Evolutionary conservation across 2,113 vertebrate genomes (phyloP), one percentile per base, ranked within the genome.

Genomic region (Proterorhinus semilunaris): DNA sequence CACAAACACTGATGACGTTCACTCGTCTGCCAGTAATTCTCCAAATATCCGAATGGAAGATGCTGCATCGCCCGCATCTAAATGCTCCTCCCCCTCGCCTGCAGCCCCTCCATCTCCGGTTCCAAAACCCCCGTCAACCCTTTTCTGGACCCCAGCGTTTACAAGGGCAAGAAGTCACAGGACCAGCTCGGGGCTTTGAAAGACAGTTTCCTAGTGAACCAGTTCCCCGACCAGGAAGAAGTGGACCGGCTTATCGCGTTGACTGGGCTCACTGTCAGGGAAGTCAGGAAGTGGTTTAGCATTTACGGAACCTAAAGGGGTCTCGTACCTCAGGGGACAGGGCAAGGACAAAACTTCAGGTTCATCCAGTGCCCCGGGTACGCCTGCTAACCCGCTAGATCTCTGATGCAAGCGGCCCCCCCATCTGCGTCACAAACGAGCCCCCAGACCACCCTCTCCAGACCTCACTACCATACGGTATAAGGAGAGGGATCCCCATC

Each of bases 211-310:
- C 93, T 88, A 68, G 79, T 82, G 66, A 94, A 89, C 78, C 97
- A 98, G 86, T 99, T 98, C 80, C 98, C 98, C 0, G 94, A 94
- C 68, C 97, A 96, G 82, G 93, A 94, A 0, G 97, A 99, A 82
- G 96, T 99, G 0, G 96, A 97, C 58, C 92, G 95, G 27, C 94
- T 99, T 71, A 94, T 96, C 16, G 89, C 93, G 72, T 90, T 96
- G 64, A 99, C 97, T 0, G 95, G 96, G 15, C 92, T 99, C 47
- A 93, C 94, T 0, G 95, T 95, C 43, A 94, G 96, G 66, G 97
- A 99, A 80, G 96, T 99, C 10, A 94, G 98, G n/a, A 99, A 99
- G 74, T 99, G 98, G 98, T 99, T 99, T 90, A 99, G 98, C 96
- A 99, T 83, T 98, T 94, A 74, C 92, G 96, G 70, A 98, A 98